Evolutionary conservation across 2,888 invertebrate genomes (phyloP), one percentile per base, ranked within the genome.

Genomic region (Liodrosophila aerea): DNA sequence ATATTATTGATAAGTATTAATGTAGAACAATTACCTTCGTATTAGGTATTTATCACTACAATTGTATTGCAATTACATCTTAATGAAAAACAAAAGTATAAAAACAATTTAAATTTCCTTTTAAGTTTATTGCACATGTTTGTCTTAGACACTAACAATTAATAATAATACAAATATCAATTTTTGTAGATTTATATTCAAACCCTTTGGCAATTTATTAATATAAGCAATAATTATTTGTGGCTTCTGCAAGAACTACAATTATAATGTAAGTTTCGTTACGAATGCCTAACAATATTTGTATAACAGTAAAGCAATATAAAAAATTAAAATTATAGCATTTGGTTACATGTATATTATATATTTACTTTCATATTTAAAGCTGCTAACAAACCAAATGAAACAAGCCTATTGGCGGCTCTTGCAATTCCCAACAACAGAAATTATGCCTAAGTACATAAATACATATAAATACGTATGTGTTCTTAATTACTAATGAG

Each of bases 301-400:
- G 45, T 37, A 74, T 81, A 85, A 81, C 83, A 85, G 82, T 78
- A 59, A 69, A 69, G 78, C 75, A 66, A 62, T 81, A 57, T 62
- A 65, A 65, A 82, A 73, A 69, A 67, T 56, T 39, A 69, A 46
- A 65, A 52, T 57, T 70, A 65, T 47, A 65, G 54, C 57, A 51
- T 45, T 33, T 37, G 12, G 12, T 7, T 34, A 4, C 7, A 1
- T 13, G 12, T 7, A 12, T 34, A 13, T 34, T 8, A 7, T 13
- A 7, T n/a, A n/a, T n/a, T 34, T 12, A 13, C n/a, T n/a, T 39
- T 44, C 22, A 22, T 22, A 22, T 46, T 56, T 41, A 56, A 67
- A 56, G 66, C 60, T 56, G 60, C 34, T 45, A 61, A 67, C 57
- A 50, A 52, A 71, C 30, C n/a, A 52, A n/a, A 50, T 47, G 27